Evolutionary conservation across 2,888 invertebrate species (phyloP).

Genomic region (Leptothorax acervorum): DNA sequence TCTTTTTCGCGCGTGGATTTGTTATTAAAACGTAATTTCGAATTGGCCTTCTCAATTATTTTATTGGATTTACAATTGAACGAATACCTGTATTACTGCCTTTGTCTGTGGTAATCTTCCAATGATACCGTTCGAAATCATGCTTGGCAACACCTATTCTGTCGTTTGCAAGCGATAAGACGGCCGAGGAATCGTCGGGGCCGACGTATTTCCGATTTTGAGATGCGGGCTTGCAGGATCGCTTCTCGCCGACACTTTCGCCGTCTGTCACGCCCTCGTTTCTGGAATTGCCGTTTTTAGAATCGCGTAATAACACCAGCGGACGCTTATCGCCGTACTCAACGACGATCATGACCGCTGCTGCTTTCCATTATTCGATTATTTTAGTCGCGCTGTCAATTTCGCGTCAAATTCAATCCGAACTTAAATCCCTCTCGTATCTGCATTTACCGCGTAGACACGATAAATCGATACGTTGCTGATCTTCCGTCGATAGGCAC

Average conservation of each 20-base stretch:
- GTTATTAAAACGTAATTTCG: background rate
- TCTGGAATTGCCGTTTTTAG: conserved; percentile 47
- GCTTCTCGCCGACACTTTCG: conserved; percentile 52
- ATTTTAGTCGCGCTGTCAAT: conserved; percentile 39
- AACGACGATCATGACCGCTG: conserved; percentile 75
- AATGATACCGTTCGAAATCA: conserved; percentile 24
- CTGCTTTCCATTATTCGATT: conserved; percentile 72
- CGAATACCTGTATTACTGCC: conserved; percentile 18
- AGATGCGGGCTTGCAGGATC: conserved; percentile 38
- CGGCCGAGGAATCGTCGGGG: conserved; percentile 18
- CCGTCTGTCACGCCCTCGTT: conserved; percentile 42
- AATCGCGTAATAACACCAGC: conserved; percentile 62
- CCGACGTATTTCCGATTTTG: conserved; percentile 41
- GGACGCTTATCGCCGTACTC: conserved; percentile 68
- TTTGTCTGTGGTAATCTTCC: conserved; percentile 13
- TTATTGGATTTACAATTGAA: background rate
- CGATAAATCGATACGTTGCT: conserved; percentile 19
- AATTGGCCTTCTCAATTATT: background rate
- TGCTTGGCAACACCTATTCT: conserved; percentile 33
- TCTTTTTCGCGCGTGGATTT: background rate
- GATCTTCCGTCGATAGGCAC: background rate
- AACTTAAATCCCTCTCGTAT: conserved; percentile 35
- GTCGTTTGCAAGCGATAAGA: conserved; percentile 22
- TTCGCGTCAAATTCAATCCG: conserved; percentile 21
- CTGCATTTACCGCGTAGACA: conserved; percentile 7